phyloP scores from a whole-genome alignment of 2,797 vertebrate genomes.

The Buphagus erythrorhynchus region DNA sequence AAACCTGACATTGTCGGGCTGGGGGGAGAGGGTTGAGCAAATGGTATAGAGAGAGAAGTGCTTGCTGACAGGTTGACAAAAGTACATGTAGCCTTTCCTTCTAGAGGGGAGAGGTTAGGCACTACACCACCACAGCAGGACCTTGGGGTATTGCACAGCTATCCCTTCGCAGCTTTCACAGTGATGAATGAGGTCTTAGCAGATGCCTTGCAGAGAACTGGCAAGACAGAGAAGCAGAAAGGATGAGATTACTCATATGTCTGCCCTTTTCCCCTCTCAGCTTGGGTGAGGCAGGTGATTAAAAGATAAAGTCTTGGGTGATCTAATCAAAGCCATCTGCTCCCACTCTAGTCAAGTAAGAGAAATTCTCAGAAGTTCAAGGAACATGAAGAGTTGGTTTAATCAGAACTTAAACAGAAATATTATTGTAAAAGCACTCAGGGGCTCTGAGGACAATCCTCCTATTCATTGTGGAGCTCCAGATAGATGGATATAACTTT shows the following conservation, averaged over 20 bases:
- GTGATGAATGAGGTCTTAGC: conserved; percentile 81
- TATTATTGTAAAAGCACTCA: conserved; percentile 4
- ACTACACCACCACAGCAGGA: conserved; percentile 23
- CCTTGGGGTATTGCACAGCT: conserved; percentile 64
- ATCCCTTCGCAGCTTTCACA: conserved; percentile 66
- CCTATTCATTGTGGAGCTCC: neutral
- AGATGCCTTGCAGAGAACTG: conserved; percentile 75
- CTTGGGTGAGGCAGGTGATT: conserved; percentile 63
- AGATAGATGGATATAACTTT: neutral
- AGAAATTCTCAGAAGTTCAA: conserved; percentile 35
- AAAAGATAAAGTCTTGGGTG: conserved; percentile 31
- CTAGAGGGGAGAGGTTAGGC: conserved; percentile 51
- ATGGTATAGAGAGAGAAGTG: conserved; percentile 68
- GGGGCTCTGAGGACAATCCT: neutral
- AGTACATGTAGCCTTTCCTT: conserved; percentile 68
- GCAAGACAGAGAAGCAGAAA: neutral
- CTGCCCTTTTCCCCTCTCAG: conserved; percentile 34
- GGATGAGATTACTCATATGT: conserved; percentile 62
- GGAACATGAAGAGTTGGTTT: conserved; percentile 40
- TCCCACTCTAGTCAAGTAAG: conserved; percentile 6
- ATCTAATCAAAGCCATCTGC: conserved; percentile 74
- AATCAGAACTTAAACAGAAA: conserved; percentile 13
- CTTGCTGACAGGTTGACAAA: conserved; percentile 79
- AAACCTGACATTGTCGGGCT: conserved; percentile 40
- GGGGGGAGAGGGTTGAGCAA: conserved; percentile 50